Evolutionary conservation across 2,888 invertebrate species (phyloP).

Genomic region (Onthophagus sagittarius): DNA sequence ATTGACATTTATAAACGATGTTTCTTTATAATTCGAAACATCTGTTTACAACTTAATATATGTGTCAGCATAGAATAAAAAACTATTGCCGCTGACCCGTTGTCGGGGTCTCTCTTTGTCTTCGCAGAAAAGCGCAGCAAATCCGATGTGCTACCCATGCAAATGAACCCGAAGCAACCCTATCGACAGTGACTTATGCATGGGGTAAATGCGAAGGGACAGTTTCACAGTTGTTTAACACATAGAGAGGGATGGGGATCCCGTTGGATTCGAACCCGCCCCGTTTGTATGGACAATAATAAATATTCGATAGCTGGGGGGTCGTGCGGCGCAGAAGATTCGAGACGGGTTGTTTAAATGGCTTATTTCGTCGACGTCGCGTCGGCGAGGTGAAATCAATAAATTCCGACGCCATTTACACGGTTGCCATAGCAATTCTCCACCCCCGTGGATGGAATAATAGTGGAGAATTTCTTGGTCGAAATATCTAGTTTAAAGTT

Average conservation of each 20-base stretch:
- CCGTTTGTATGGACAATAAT: background rate
- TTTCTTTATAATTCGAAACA: background rate
- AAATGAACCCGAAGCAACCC: background rate
- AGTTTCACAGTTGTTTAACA: background rate
- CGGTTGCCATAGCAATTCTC: background rate
- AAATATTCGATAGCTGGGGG: background rate
- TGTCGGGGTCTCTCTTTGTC: background rate
- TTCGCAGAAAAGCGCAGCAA: background rate
- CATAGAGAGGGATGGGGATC: background rate
- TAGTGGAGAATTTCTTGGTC: background rate
- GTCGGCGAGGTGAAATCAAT: background rate
- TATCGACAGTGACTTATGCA: background rate
- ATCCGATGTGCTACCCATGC: background rate
- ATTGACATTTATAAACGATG: background rate
- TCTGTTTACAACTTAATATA: constrained; percentile 13
- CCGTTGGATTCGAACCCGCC: background rate
- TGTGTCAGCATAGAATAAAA: constrained; percentile 4
- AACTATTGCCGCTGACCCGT: background rate
- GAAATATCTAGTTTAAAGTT: background rate
- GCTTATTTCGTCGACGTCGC: background rate
- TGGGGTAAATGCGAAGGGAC: background rate
- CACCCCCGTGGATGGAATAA: background rate
- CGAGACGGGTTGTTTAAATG: background rate
- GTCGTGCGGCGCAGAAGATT: background rate
- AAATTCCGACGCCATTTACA: background rate